Conservation (phyloP, 2,888 invertebrate genomes). For the Tetanocera ferruginea region DNA sequence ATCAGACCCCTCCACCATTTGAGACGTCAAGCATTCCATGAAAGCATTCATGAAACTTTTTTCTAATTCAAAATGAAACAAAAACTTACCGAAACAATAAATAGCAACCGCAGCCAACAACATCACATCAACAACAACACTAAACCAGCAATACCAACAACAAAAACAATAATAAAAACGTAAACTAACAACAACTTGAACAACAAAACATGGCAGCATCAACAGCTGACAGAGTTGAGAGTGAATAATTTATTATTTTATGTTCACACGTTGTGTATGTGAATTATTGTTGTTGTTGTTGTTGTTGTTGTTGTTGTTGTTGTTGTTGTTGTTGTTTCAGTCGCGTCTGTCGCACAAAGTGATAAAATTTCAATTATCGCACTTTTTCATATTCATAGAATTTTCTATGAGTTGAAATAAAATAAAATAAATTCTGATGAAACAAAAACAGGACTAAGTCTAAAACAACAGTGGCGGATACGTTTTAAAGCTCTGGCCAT, state of each 20-base stretch:
- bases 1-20: background rate
- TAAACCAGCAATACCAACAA: conserved; percentile 43
- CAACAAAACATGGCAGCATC: background rate
- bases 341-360: background rate
- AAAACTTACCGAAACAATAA: conserved; percentile 28
- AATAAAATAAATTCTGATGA: too few relatives aligned
- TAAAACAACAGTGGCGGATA: too few relatives aligned
- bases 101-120: conserved; percentile 16
- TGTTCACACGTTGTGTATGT: too few relatives aligned
- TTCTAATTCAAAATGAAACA: background rate
- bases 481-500: too few relatives aligned
- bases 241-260: too few relatives aligned
- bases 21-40: background rate
- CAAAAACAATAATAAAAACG: conserved; percentile 24
- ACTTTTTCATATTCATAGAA: conserved; percentile 8
- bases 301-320: background rate
- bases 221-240: background rate
- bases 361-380: conserved; percentile 21
- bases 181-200: background rate
- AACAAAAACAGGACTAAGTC: too few relatives aligned
- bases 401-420: background rate
- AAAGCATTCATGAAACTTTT: background rate
- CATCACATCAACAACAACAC: conserved; percentile 45
- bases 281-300: background rate
- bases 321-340: background rate